These are phyloP conservation scores for Drosophila teissieri DNA, from an alignment of 1,140 invertebrate species.

Conservation along the genomic window DNA sequence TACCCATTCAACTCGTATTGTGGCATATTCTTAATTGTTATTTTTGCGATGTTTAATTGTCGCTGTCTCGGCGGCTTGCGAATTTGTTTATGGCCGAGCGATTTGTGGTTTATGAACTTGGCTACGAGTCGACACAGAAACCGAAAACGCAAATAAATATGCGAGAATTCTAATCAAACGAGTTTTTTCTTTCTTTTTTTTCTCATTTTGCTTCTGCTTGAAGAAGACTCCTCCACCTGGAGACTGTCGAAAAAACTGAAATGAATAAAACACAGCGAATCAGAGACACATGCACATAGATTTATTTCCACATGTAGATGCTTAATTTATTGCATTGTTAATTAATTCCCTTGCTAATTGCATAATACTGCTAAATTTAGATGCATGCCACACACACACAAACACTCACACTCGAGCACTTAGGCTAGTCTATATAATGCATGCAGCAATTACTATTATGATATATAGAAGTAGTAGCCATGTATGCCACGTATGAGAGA, in stretches of 20 bases:
- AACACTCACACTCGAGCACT: conserved; percentile 25
- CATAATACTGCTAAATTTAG: conserved; percentile 62
- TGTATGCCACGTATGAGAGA: conserved; percentile 28
- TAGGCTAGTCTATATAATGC: background rate
- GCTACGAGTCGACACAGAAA: conserved; percentile 31
- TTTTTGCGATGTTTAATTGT: conserved; percentile 51
- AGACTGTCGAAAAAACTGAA: conserved; percentile 16
- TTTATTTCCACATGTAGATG: conserved; percentile 3
- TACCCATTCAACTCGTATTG: conserved; percentile 9
- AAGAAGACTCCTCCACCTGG: conserved; percentile 22
- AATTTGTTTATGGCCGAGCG: conserved; percentile 67
- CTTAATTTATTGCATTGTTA: conserved; percentile 58
- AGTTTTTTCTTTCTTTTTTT: conserved; percentile 17
- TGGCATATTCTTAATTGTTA: conserved; percentile 36
- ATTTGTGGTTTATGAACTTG: conserved; percentile 72
- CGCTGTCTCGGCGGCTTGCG: conserved; percentile 26
- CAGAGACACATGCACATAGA: background rate
- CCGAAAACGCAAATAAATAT: conserved; percentile 31
- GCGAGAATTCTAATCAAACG: conserved; percentile 35
- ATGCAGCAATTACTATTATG: background rate
- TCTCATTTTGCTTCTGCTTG: background rate
- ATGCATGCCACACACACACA: conserved; percentile 58
- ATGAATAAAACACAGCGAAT: conserved; percentile 24
- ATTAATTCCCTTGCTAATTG: conserved; percentile 70
- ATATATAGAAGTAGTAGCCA: background rate